These are phyloP conservation scores for Diplolepis rosae DNA, from an alignment of 2,888 invertebrate genomes.

Conservation along the genomic window DNA sequence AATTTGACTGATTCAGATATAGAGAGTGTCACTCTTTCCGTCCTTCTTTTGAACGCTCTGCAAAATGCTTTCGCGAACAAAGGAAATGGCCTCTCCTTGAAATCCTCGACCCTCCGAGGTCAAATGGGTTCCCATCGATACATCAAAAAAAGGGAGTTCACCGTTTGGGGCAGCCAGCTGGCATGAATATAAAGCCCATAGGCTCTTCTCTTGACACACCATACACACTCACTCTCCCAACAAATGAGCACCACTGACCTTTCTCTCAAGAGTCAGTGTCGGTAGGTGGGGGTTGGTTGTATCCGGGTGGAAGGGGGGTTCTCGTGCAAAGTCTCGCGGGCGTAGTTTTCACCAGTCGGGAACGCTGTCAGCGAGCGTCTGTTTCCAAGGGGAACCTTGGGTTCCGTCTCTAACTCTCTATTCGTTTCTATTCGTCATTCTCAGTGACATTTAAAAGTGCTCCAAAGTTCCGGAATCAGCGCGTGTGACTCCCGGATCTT, in stretches of 20 bases:
- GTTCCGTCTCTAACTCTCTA: neutral
- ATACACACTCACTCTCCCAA: slow-evolving; percentile 6
- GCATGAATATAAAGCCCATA: neutral
- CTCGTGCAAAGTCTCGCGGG: slow-evolving; percentile 55
- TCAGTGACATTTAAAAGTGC: slow-evolving; percentile 9
- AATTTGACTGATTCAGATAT: too few species aligned
- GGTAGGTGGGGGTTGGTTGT: slow-evolving; percentile 45
- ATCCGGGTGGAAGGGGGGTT: slow-evolving; percentile 47
- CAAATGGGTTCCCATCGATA: slow-evolving; percentile 28
- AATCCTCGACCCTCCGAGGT: slow-evolving; percentile 39
- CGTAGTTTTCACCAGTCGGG: slow-evolving; percentile 64
- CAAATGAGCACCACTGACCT: slow-evolving; percentile 68
- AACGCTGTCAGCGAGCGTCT: slow-evolving; percentile 62
- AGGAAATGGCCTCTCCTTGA: neutral
- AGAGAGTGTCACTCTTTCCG: too few species aligned
- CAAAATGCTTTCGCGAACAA: neutral
- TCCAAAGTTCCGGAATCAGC: neutral
- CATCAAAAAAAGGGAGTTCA: neutral
- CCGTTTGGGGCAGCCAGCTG: neutral
- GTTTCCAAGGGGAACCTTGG: slow-evolving; percentile 52
- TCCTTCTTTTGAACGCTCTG: neutral
- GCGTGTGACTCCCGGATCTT: neutral
- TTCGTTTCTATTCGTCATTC: slow-evolving; percentile 16
- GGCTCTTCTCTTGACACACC: neutral
- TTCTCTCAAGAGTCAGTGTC: slow-evolving; percentile 62